These are phyloP conservation scores for Heliconius hewitsoni DNA, from an alignment of 1,140 invertebrate species.

Conservation along the genomic window DNA sequence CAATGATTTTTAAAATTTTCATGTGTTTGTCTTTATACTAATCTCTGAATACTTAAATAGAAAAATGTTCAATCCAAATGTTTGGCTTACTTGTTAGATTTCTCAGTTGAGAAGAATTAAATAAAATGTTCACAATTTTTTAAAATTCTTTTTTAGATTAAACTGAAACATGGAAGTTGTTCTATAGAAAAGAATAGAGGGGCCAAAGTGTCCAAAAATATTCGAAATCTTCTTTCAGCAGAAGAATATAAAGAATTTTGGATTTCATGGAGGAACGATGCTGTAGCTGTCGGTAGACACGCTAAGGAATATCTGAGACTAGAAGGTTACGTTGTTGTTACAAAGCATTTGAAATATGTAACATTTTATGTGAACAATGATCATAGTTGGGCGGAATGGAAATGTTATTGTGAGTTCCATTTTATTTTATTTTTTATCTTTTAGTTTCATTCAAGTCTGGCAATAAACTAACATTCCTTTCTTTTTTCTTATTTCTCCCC, in stretches of 20 bases:
- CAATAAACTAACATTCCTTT: no score
- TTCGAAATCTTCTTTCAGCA: not conserved
- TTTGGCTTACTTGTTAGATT: no score
- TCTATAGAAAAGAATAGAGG: not conserved
- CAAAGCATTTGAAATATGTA: conserved; percentile 6
- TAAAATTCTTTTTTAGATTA: not conserved
- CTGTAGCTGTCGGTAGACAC: not conserved
- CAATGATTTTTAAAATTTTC: no score
- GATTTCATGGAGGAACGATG: conserved; percentile 7
- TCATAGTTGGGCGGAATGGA: not conserved
- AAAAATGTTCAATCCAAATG: no score
- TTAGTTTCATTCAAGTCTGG: not conserved
- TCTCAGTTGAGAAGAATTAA: no score
- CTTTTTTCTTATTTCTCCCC: no score
- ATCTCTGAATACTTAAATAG: no score
- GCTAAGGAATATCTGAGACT: not conserved
- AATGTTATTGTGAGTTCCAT: conserved; percentile 9
- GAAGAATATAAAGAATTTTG: conserved; percentile 12
- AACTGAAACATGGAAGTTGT: not conserved
- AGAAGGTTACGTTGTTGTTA: not conserved
- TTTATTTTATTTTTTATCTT: not conserved
- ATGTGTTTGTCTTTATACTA: no score
- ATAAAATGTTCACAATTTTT: no score
- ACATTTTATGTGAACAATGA: conserved; percentile 2
- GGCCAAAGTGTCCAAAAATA: not conserved